phyloP scores from a whole-genome alignment of 2,797 vertebrate genomes.

The Potorous gilbertii region DNA sequence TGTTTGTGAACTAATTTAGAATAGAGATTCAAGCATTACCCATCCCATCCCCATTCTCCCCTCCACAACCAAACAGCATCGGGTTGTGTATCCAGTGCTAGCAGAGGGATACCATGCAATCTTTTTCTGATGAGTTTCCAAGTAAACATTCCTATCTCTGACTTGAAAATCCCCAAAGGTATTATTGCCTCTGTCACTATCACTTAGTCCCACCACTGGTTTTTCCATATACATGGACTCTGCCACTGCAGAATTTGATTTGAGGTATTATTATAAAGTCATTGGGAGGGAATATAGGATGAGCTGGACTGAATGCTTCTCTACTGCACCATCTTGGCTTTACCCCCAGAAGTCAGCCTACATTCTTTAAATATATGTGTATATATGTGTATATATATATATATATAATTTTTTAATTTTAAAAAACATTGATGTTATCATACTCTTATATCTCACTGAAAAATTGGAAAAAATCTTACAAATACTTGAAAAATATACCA shows the following conservation, averaged over 20 bases:
- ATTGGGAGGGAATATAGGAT: not conserved
- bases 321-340: not conserved
- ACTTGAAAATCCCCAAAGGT: not conserved
- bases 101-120: not conserved
- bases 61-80: not conserved
- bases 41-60: not conserved
- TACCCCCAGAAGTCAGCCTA: not conserved
- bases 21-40: not conserved
- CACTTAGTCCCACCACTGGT: not conserved
- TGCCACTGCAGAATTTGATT: not conserved
- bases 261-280: not conserved
- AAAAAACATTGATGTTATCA: not conserved
- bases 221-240: not conserved
- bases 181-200: not conserved
- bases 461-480: not conserved
- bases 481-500: not conserved
- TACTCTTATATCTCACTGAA: not conserved
- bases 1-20: too few relatives aligned
- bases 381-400: too few relatives aligned
- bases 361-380: not conserved
- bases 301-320: not conserved
- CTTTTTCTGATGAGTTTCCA: not conserved
- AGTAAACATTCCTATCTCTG: not conserved
- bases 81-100: not conserved
- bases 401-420: not conserved